Evolutionary conservation across 2,797 vertebrate genomes (phyloP), one percentile per base, ranked within the genome.

Genomic region (Oryzias dopingdopingensis): DNA sequence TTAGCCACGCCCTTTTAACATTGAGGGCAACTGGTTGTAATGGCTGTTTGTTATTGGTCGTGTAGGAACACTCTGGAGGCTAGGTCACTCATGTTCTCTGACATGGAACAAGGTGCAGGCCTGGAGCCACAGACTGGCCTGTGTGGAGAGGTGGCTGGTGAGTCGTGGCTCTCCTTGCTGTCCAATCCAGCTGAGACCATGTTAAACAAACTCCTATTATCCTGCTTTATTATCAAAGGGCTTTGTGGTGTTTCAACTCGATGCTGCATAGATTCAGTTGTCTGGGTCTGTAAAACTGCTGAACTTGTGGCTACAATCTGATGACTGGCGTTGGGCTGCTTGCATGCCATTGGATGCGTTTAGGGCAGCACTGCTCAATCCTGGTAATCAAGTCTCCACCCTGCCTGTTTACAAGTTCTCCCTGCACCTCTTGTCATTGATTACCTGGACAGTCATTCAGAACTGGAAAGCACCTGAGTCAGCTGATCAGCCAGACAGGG

Each of bases 21-120:
- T 64, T 29, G 52, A 59, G 48, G 72, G 65, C 67, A 58, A 53
- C 52, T 74, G 70, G 71, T 81, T 82, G 65, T 87, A 84, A 84
- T 80, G 79, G 67, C 65, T 87, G 72, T 88, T 77, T 92, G 74
- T 92, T 15, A 84, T 88, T 90, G 89, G 81, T 86, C 85, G 77
- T 77, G 84, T 89, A 93, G 92, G 91, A 90, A 89, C 79, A 72
- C 72, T 65, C 64, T 80, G 85, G 88, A 88, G 62, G 67, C 77
- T 66, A 75, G 58, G 77, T 75, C 86, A 58, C 67, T 72, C 50
- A 65, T 86, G 81, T 59, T 57, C 71, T 62, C 75, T 77, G 84
- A 84, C 62, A 76, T 80, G 74, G 55, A 45, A 64, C 81, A 85
- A 67, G 82, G 71, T 54, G 84, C 86, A 49, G 44, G 65, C 76